Evolutionary conservation across 2,888 invertebrate genomes (phyloP).

Genomic region (Mylabris sibirica): DNA sequence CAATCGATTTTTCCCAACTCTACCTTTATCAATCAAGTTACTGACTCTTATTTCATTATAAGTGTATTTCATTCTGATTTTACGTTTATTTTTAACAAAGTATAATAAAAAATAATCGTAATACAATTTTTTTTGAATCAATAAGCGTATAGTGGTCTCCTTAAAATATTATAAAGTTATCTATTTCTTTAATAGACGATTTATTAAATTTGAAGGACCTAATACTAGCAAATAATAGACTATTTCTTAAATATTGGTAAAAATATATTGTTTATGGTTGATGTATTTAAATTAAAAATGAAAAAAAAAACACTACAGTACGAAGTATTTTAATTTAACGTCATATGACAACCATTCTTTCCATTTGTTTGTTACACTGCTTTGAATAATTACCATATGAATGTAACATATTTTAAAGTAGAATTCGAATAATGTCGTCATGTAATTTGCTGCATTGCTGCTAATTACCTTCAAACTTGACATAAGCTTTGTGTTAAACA

Average conservation of each 20-base stretch:
- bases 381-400: too few species aligned
- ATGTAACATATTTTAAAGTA: neutral
- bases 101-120: neutral
- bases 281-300: too few species aligned
- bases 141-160: too few species aligned
- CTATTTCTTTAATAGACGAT: too few species aligned
- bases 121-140: neutral
- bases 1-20: neutral
- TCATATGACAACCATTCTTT: too few species aligned
- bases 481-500: constrained; percentile 27
- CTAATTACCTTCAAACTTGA: constrained; percentile 30
- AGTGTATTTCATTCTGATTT: neutral
- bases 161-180: too few species aligned
- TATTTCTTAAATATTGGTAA: too few species aligned
- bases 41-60: neutral
- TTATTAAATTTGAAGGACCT: too few species aligned
- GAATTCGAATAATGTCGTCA: neutral
- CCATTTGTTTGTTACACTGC: too few species aligned
- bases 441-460: constrained; percentile 19
- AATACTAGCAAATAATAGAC: too few species aligned
- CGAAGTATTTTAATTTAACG: too few species aligned
- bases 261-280: neutral
- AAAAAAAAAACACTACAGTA: too few species aligned
- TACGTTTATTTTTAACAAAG: neutral
- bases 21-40: neutral